Percentiles rank a stretch among this genome's conserved stretches.
Evolutionary conservation across 2,888 invertebrate species (phyloP).

Genomic region (Hoplodrina blanda): DNA sequence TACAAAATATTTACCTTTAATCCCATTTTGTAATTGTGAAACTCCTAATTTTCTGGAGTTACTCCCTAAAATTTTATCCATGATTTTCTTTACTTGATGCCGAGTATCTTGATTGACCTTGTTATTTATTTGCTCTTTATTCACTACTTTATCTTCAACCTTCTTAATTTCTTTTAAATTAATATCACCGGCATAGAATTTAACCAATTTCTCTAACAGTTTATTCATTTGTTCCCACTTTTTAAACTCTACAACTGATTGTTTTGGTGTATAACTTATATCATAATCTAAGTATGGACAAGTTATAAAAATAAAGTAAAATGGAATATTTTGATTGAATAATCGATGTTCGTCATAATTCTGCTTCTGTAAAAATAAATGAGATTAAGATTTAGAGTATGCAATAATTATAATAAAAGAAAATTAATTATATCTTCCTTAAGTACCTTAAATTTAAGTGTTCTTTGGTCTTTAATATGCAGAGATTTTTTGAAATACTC

Average conservation of each 20-base stretch:
- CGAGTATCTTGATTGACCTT: constrained; percentile 64
- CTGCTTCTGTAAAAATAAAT: constrained; percentile 62
- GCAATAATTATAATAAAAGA: background rate
- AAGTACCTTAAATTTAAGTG: constrained; percentile 71
- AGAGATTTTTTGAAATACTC: constrained; percentile 67
- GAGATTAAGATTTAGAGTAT: background rate
- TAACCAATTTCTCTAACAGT: constrained; percentile 77
- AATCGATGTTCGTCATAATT: constrained; percentile 55
- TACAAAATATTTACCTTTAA: constrained; percentile 79
- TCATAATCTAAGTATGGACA: constrained; percentile 91
- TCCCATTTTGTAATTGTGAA: constrained; percentile 80
- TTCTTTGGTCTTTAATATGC: constrained; percentile 52
- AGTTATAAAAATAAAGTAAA: constrained; percentile 90
- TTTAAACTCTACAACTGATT: constrained; percentile 89
- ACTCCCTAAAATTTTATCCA: constrained; percentile 81
- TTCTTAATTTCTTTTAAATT: constrained; percentile 66
- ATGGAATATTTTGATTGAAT: constrained; percentile 70
- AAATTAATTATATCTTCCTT: background rate
- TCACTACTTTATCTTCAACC: constrained; percentile 13
- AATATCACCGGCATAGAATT: constrained; percentile 77
- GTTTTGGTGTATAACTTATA: constrained; percentile 83
- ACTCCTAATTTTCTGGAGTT: constrained; percentile 73
- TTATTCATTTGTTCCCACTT: constrained; percentile 84
- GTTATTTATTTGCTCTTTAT: constrained; percentile 34
- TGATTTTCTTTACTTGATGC: constrained; percentile 82